Base-by-base conservation (phyloP, 1,140 invertebrate species). In the Ceratoteleas bidentatus region DNA sequence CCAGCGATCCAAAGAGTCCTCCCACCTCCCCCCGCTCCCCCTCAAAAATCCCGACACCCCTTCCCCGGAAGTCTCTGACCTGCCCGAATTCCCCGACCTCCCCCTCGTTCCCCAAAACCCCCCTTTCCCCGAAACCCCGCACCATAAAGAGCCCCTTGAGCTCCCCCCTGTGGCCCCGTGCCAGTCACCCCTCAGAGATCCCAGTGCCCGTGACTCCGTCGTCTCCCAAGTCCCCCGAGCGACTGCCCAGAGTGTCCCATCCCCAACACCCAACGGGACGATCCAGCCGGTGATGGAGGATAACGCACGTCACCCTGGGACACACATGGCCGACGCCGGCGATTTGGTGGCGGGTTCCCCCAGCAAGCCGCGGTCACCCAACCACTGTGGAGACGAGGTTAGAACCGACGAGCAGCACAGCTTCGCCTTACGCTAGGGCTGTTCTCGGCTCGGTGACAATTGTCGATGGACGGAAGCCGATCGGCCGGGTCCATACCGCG, bases 1-100 rank as follows among this genome's bases (percentile, higher is more conserved):
- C 14, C 14, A 53, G 61, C 8, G 75, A 73, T 36, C 7, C 49
- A 10, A 76, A 79, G 33, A 61, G 52, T 49, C 68, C 81, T 0
- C 2, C 70, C 24, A 15, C 50, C 6, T 84, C 81, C 6, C 84
- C 84, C 0, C 81, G 82, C 8, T 81, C 84, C 7, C 81, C 85
- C 6, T 91, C 90, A 0, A 91, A 90, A 69, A 91, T 91, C 38
- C 90, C 90, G 0, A 91, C 89, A 0, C 88, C 90, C 0, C 73
- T 91, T 7, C 85, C 90, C 5, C 86, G 90, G 0, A 91, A 91
- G 60, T 81, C 84, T 0, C 57, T 86, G 7, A 84, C 78, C 10
- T 83, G 85, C 1, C 75, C 78, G 2, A 34, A 58, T 32, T 54
- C 65, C 3, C 53, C 81, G n/a, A 62, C 79, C 16, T 72, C 65